Evolutionary conservation across 64 coral and sea anemone genomes (phyloP), one percentile per base, ranked within the genome.

Genomic region (Montipora efflorescens): DNA sequence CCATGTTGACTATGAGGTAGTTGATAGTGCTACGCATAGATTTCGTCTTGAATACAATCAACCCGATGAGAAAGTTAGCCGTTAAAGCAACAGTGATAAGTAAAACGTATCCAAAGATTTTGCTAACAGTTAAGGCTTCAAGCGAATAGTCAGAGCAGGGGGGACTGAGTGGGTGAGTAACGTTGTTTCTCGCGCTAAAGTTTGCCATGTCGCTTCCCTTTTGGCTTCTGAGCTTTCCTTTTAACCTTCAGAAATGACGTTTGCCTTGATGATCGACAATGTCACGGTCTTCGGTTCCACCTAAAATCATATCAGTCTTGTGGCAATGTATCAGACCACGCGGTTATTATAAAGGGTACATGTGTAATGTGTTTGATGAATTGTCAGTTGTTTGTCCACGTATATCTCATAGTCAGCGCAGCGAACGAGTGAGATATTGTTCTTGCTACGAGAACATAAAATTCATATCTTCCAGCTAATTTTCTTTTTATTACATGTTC

Each of bases 1-100:
- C 82, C 82, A 86, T 86, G 82, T 86, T 86, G 4, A 86, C 64
- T 22, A 86, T 86, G 45, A 86, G 82, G 46, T 86, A 86, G 82
- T 86, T 86, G 18, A 86, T 86, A 1, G 82, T 86, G 72, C 47
- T 86, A 0, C 62, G 46, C 82, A 86, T 86, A 3, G 82, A 86
- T 86, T 86, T 86, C 46, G 67, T 70, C 18, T 71, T 72, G 64
- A 86, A 51, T 10, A 86, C 82, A 21, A 72, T 86, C 9, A 66
- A 7, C 72, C 82, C 82, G 10, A 86, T 71, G 11, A 86, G 62
- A 50, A 49, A 49, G 66, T 86, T 86, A 7, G 66, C 82, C 4
- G 64, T 86, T 45, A 86, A 5, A 6, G 82, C 45, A 13, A 51
- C 64, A 67, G 51, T 7, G 16, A 86, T 86, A 8, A 86, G 48